Evolutionary conservation across 2,113 vertebrate species (phyloP).

Genomic region (Salminus brasiliensis): DNA sequence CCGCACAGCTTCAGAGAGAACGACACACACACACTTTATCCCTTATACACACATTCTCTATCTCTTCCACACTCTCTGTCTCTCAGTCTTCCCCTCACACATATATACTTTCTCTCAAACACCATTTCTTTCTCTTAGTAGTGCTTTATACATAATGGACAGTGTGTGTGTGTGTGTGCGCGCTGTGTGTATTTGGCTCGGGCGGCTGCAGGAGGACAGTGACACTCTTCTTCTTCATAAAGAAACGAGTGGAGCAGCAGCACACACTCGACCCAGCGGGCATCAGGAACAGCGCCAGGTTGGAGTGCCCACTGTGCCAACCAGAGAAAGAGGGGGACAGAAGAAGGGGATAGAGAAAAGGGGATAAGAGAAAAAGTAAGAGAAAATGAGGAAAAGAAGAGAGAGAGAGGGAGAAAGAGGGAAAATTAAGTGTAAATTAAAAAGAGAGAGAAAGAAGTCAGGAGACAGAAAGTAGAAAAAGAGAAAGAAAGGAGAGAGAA

Average conservation of each 20-base stretch:
- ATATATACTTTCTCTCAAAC: too few species aligned
- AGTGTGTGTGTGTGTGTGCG: too few species aligned
- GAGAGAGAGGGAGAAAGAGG: too few species aligned
- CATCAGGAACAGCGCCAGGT: conserved; percentile 40
- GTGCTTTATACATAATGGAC: too few species aligned
- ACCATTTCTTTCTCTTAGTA: too few species aligned
- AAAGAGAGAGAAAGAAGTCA: too few species aligned
- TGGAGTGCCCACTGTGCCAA: conserved; percentile 29
- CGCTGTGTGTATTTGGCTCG: conserved; percentile 52
- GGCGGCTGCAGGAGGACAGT: conserved; percentile 67
- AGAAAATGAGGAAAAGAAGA: too few species aligned
- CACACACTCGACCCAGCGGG: conserved; percentile 74
- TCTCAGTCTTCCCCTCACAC: too few species aligned
- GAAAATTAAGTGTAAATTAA: too few species aligned
- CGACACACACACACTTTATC: neutral
- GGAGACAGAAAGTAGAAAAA: too few species aligned
- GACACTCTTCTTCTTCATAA: conserved; percentile 73
- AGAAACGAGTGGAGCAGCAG: conserved; percentile 72
- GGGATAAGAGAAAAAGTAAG: too few species aligned
- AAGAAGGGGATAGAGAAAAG: neutral
- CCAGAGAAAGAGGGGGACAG: conserved; percentile 17
- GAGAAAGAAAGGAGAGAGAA: too few species aligned
- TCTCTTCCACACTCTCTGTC: neutral
- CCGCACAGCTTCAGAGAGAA: conserved; percentile 54
- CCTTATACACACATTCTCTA: neutral